Evolutionary conservation across 2,113 vertebrate species (phyloP), one percentile per base, ranked within the genome.

Genomic region (Steatornis caripensis): DNA sequence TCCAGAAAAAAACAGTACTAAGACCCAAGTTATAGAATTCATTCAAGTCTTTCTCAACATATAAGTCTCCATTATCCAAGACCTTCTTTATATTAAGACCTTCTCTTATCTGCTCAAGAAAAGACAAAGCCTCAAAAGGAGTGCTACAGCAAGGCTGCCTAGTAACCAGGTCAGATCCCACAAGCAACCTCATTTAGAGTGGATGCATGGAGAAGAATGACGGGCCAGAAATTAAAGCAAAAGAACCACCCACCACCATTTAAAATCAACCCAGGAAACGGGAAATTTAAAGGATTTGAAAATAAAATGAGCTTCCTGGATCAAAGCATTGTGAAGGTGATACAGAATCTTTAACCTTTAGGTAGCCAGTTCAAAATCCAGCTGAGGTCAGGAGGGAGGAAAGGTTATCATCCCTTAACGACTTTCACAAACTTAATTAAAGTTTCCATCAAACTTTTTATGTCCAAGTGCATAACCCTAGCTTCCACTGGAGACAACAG

Each of bases 351-450:
- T 93, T 93, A 95, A 97, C 80, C 92, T 96, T 84, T 89, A 74
- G 48, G 65, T 91, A 95, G 70, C 87, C 91, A 92, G 91, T 92
- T 97, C 94, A 89, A 93, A 96, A 97, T 76, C 84, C 94, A 91
- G 45, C 49, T 72, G 74, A 82, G 92, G 95, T 97, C 91, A 97
- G 55, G 49, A 95, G 69, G 57, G 36, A 96, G 2, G 0, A 97
- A 95, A 97, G 94, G 96, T 97, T 97, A 97, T 97, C 92, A 79
- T 93, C 45, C 20, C 72, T 53, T 89, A 90, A 95, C 37, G 94
- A 76, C 92, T 92, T 87, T 95, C 89, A 85, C 72, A 96, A 96
- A 93, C 89, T 72, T 94, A 93, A 93, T 96, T 97, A 93, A 95
- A 87, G 37, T 45, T 48, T 82, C 65, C 94, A 93, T 93, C 87